Conservation (phyloP, 1,140 invertebrate genomes). For the Drosophila bifasciata region DNA sequence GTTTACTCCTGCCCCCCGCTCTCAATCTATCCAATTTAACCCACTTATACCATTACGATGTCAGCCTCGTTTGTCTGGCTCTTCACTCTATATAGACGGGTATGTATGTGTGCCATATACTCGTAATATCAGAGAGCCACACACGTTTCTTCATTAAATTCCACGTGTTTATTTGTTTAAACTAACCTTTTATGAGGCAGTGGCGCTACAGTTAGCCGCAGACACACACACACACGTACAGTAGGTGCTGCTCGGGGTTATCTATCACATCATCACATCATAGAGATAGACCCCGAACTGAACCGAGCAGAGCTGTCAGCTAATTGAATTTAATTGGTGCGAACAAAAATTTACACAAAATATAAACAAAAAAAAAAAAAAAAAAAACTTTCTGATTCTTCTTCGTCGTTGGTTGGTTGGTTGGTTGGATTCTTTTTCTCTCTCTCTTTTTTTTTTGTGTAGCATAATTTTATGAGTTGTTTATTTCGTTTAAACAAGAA, state of each 20-base stretch:
- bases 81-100: background rate
- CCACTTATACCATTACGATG: conserved; percentile 40
- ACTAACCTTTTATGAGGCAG: conserved; percentile 73
- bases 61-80: conserved; percentile 1
- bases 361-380: conserved; percentile 46
- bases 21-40: background rate
- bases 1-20: no score
- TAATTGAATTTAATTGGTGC: conserved; percentile 80
- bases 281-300: conserved; percentile 9
- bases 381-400: conserved; percentile 36
- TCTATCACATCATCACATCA: conserved; percentile 47
- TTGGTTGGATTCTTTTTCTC: background rate
- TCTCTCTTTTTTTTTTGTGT: conserved; percentile 29
- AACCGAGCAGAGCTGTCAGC: conserved; percentile 57
- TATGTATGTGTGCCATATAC: conserved; percentile 17
- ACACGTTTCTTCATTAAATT: conserved; percentile 77
- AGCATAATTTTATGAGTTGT: conserved; percentile 75
- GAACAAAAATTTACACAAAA: conserved; percentile 70
- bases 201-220: conserved; percentile 67
- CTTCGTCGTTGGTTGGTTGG: conserved; percentile 15
- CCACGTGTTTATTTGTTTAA: conserved; percentile 80
- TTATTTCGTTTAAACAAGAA: conserved; percentile 75
- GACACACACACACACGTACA: conserved; percentile 30
- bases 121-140: conserved; percentile 64
- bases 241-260: conserved; percentile 28